Evolutionary conservation across 2,113 vertebrate species (phyloP).

Genomic region (Arenaria interpres): DNA sequence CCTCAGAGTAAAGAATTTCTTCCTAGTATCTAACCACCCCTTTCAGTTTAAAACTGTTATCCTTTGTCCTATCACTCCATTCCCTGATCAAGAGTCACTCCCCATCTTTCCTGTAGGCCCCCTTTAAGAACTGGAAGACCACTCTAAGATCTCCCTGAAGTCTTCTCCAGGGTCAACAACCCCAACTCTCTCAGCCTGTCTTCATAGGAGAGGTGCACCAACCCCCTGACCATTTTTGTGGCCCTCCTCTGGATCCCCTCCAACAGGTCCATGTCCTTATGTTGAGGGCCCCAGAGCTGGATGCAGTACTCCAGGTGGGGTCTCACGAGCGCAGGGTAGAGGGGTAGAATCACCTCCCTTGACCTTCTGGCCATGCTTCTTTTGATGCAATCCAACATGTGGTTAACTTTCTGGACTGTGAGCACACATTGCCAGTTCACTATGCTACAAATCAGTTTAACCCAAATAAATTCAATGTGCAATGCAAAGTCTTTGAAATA

Average conservation of each 20-base stretch:
- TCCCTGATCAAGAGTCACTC: background rate
- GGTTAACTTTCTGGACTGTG: too few relatives aligned
- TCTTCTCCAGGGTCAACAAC: background rate
- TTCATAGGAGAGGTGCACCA: background rate
- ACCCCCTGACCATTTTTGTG: too few relatives aligned
- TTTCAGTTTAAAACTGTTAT: background rate
- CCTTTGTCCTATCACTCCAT: background rate
- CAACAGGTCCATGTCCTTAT: background rate
- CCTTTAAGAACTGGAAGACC: background rate
- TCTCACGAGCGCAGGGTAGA: background rate
- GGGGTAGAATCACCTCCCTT: background rate
- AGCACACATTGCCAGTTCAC: background rate
- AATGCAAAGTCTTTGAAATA: conserved; percentile 12
- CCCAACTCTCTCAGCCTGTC: background rate
- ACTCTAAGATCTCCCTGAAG: background rate
- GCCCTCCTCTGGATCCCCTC: too few relatives aligned
- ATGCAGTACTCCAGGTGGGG: background rate
- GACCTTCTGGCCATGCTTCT: background rate
- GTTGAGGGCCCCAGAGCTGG: background rate
- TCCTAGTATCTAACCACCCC: background rate
- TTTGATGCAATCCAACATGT: too few relatives aligned
- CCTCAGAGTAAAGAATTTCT: background rate
- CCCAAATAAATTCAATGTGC: background rate
- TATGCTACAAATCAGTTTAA: background rate
- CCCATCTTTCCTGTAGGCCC: background rate